Base-by-base conservation (phyloP, 2,888 invertebrate genomes). In the Prenolepis imparis region DNA sequence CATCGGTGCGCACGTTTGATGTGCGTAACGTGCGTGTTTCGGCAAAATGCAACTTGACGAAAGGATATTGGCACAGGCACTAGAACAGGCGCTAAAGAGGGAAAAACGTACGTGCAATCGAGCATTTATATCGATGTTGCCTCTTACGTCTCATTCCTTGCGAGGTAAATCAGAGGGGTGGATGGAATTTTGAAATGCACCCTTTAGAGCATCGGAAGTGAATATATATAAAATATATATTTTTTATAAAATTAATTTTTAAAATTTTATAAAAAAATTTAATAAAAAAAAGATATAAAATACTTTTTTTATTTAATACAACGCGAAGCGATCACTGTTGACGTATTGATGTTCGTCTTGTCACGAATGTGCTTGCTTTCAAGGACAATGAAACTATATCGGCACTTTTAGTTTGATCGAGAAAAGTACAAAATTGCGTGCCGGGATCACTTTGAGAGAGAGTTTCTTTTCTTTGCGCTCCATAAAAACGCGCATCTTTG, bases 1-100 rank as follows among this genome's bases (percentile, higher is more conserved):
- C 87, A 86, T 86, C 90, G 84, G 72, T 84, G 88, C 88, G 85
- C 83, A 82, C 87, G 87, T 90, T 89, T 90, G 89, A 92, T 86
- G 89, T 88, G 82, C 86, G 78, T 68, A 80, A 55, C 70, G 63
- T 6, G 28, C 28, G 3, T 24, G 24, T 12, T 68, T 24, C 57
- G 63, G 61, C 67, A 61, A 66, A 72, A 57, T 59, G 75, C 3
- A 55, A 52, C 15, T 39, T 28, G 48, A 57, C 41, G 32, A 21
- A 44, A 57, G 78, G 32, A 18, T 41, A 57, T 39, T 32, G 21
- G 28, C 57, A 77, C 6, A 41, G 28, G 41, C 70, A 55, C 24
- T 39, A 18, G 24, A 18, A 77, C 6, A 41, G 28, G 41, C 70
- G 68, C 24, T 39, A 18, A 39, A 18, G 12, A 59, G 44, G 18